Conservation (phyloP, 2,888 invertebrate genomes). For the Lottia gigantea region DNA sequence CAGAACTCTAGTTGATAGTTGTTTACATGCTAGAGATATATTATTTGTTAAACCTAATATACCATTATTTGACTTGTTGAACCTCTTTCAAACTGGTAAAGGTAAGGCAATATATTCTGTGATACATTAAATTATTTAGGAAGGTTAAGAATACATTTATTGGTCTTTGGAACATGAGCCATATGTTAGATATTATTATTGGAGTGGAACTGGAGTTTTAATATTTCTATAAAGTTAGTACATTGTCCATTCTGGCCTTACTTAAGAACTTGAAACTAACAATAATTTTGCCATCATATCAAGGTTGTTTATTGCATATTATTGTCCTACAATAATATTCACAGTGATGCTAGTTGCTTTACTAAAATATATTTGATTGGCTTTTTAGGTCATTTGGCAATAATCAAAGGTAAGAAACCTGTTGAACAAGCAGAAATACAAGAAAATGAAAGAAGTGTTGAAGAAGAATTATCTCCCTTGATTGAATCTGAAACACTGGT, state of each 20-base stretch:
- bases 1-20: slow-evolving; percentile 42
- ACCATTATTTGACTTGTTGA: slow-evolving; percentile 65
- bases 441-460: neutral
- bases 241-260: too few relatives aligned
- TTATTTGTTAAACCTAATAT: slow-evolving; percentile 48
- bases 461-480: slow-evolving; percentile 15
- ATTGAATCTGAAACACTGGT: neutral
- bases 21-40: slow-evolving; percentile 40
- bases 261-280: too few relatives aligned
- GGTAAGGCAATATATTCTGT: slow-evolving; percentile 38
- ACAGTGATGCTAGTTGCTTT: neutral
- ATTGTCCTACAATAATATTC: too few relatives aligned
- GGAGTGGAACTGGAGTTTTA: too few relatives aligned
- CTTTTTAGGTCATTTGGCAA: slow-evolving; percentile 22
- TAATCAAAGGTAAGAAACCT: slow-evolving; percentile 11
- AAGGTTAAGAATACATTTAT: too few relatives aligned
- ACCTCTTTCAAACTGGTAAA: slow-evolving; percentile 66
- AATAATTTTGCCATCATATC: too few relatives aligned
- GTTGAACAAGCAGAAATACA: neutral
- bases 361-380: neutral
- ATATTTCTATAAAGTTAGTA: too few relatives aligned
- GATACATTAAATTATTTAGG: too few relatives aligned
- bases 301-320: too few relatives aligned
- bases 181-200: too few relatives aligned
- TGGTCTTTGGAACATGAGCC: too few relatives aligned